Conservation (phyloP, 1,140 invertebrate species). For the Brachystomella parvula region DNA sequence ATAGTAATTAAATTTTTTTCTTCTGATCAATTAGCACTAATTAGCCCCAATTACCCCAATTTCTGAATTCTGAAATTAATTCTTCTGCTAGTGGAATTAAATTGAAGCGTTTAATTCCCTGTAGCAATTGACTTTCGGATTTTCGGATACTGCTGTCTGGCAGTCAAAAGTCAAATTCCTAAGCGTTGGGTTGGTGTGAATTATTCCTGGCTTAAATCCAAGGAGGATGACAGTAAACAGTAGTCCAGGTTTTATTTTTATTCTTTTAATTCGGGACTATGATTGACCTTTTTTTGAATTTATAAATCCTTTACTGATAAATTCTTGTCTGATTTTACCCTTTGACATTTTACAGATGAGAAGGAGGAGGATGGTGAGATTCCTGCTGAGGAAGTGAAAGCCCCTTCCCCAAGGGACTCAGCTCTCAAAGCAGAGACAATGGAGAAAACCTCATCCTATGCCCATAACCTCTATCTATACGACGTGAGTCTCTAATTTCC, state of each 20-base stretch:
- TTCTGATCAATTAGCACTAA: neutral
- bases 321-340: neutral
- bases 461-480: conserved; percentile 6
- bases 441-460: neutral
- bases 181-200: neutral
- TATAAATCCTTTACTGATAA: neutral
- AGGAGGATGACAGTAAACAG: neutral
- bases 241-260: neutral
- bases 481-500: neutral
- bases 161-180: neutral
- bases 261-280: neutral
- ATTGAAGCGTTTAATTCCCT: neutral
- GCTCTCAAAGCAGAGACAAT: neutral
- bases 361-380: neutral
- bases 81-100: neutral
- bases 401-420: neutral
- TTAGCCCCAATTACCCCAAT: neutral
- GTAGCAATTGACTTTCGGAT: neutral
- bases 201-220: neutral
- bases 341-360: neutral
- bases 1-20: neutral
- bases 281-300: neutral
- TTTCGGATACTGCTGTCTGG: too few species aligned
- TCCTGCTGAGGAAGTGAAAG: neutral
- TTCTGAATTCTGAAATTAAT: neutral